A percentile compares a stretch with the other conserved stretches of the same genome.
These are phyloP conservation scores for Petrocephalus microphthalmus DNA, from an alignment of 2,113 vertebrate genomes.

Conservation along the genomic window DNA sequence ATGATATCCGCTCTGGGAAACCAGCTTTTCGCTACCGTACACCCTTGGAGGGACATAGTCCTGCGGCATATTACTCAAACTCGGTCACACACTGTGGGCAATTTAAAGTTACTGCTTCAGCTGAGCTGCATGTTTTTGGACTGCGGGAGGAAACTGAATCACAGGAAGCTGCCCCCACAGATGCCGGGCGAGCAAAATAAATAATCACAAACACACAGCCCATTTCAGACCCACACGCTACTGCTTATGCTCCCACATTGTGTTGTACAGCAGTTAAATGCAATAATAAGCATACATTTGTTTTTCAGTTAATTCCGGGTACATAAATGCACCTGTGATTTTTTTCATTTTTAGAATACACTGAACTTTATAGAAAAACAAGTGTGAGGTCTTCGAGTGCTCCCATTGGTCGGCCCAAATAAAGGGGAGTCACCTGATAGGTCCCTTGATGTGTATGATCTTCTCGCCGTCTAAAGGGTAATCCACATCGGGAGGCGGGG, in stretches of 20 bases:
- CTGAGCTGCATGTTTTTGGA: neutral
- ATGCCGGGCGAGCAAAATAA: neutral
- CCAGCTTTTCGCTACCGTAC: too few species aligned
- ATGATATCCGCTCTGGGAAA: too few species aligned
- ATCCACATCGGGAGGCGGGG: slow-evolving; percentile 80
- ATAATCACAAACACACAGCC: neutral
- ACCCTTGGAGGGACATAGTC: neutral
- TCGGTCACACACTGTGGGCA: neutral
- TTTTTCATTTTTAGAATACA: neutral
- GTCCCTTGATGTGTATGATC: slow-evolving; percentile 86
- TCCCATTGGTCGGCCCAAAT: neutral
- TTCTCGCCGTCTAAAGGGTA: slow-evolving; percentile 92
- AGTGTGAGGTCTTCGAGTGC: neutral
- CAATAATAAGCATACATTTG: neutral
- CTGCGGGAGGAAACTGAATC: neutral
- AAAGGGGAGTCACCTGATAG: slow-evolving; percentile 71
- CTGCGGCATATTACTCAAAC: neutral
- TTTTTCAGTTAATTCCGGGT: neutral
- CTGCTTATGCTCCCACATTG: neutral
- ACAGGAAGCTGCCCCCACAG: neutral
- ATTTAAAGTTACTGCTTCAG: neutral
- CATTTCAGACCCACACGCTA: too few species aligned
- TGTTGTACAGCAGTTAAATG: neutral
- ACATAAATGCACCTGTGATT: neutral
- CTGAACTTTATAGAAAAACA: neutral